phyloP scores from a whole-genome alignment of 2,113 vertebrate genomes.

The Hippocampus comes region DNA sequence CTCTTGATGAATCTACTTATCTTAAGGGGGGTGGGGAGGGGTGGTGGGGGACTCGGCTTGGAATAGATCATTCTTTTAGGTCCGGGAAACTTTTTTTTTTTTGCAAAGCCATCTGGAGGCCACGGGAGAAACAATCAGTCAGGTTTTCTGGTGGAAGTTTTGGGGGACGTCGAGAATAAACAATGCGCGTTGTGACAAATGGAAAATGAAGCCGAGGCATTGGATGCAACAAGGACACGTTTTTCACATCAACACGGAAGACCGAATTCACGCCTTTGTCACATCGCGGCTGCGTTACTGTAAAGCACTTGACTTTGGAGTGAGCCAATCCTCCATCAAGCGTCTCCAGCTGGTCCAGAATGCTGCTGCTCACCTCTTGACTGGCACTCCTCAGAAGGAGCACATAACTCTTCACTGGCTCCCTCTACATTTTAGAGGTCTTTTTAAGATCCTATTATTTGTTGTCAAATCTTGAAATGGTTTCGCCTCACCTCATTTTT shows the following conservation, averaged over 20 bases:
- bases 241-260: neutral
- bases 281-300: no score
- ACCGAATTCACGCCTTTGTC: neutral
- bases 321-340: no score
- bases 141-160: conserved; percentile 12
- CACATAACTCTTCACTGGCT: no score
- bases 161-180: neutral
- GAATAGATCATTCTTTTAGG: conserved; percentile 27
- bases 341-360: no score
- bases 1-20: conserved; percentile 48
- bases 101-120: conserved; percentile 43
- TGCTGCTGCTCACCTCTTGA: no score
- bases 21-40: conserved; percentile 4
- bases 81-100: conserved; percentile 18
- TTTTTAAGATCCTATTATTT: no score
- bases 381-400: no score
- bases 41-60: neutral
- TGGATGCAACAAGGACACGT: neutral
- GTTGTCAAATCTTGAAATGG: no score
- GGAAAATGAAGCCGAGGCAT: no score
- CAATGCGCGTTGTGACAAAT: neutral
- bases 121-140: conserved; percentile 46
- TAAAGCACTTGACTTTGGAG: no score
- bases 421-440: no score
- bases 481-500: no score